Percentiles rank a stretch among this genome's conserved stretches.
These are phyloP conservation scores for Phlogophora meticulosa DNA, from an alignment of 2,888 invertebrate species.

Conservation along the genomic window DNA sequence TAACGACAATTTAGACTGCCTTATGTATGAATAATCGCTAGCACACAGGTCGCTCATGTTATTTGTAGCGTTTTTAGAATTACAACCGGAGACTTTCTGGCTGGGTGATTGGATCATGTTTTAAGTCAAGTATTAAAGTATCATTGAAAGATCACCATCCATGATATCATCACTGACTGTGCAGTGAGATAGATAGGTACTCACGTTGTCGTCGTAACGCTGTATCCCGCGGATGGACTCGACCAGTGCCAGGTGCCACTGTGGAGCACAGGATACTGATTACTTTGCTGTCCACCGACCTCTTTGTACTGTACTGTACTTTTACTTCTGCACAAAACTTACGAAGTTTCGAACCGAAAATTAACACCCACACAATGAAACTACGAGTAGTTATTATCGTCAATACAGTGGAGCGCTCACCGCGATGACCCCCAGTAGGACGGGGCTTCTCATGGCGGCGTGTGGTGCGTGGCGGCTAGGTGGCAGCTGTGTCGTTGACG, in stretches of 20 bases:
- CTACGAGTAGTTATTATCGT: too few species aligned
- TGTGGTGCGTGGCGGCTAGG: neutral
- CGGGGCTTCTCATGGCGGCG: slow-evolving; percentile 22
- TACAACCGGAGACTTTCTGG: neutral
- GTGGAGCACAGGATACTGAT: slow-evolving; percentile 13
- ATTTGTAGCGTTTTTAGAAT: neutral
- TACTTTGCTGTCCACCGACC: neutral
- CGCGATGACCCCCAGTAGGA: slow-evolving; percentile 36
- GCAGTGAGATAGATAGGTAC: slow-evolving; percentile 6
- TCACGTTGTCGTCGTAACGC: slow-evolving; percentile 17
- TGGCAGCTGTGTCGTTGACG: too few species aligned
- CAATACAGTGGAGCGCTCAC: slow-evolving; percentile 31
- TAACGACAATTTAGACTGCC: neutral
- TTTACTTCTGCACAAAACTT: too few species aligned
- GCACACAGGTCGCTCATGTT: neutral
- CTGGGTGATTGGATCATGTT: neutral
- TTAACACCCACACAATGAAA: too few species aligned
- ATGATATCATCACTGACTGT: too few species aligned
- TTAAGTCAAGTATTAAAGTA: neutral
- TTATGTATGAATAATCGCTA: too few species aligned
- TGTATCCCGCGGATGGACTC: neutral
- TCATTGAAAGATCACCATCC: too few species aligned
- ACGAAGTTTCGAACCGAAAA: too few species aligned
- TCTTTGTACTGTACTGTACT: too few species aligned
- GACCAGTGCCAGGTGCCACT: slow-evolving; percentile 36